Evolutionary conservation across 2,113 vertebrate genomes (phyloP).

Genomic region (Arvicanthis niloticus): DNA sequence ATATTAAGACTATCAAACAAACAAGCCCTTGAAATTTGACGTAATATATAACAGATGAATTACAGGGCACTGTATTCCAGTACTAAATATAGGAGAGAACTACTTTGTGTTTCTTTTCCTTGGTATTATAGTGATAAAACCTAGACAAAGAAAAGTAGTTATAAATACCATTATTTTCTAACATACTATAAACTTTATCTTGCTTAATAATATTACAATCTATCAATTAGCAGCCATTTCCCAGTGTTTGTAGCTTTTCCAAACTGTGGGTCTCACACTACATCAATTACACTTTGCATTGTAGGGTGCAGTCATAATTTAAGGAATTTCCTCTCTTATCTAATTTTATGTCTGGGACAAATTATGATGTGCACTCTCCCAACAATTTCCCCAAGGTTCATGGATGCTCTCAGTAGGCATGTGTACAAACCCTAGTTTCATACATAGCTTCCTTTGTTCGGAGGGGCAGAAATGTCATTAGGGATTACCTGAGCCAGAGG

Average conservation of each 20-base stretch:
- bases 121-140: slow-evolving; percentile 29
- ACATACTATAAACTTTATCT: slow-evolving; percentile 35
- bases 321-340: slow-evolving; percentile 23
- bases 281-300: slow-evolving; percentile 36
- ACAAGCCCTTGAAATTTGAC: neutral
- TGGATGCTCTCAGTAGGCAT: neutral
- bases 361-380: neutral
- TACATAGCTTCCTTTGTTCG: neutral
- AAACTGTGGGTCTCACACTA: neutral
- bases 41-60: slow-evolving; percentile 40
- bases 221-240: slow-evolving; percentile 38
- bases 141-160: slow-evolving; percentile 20
- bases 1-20: neutral
- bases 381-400: neutral
- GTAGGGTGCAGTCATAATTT: neutral
- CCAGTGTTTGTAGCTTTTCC: slow-evolving; percentile 45
- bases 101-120: slow-evolving; percentile 39
- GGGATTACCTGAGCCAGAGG: neutral
- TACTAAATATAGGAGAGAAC: slow-evolving; percentile 8
- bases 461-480: neutral
- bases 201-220: slow-evolving; percentile 23
- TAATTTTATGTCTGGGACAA: slow-evolving; percentile 30
- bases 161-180: slow-evolving; percentile 56
- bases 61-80: neutral
- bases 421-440: neutral